Percentiles rank a stretch among this genome's conserved stretches.
These are phyloP conservation scores for Sinella curviseta DNA, from an alignment of 1,140 invertebrate genomes.

Conservation along the genomic window DNA sequence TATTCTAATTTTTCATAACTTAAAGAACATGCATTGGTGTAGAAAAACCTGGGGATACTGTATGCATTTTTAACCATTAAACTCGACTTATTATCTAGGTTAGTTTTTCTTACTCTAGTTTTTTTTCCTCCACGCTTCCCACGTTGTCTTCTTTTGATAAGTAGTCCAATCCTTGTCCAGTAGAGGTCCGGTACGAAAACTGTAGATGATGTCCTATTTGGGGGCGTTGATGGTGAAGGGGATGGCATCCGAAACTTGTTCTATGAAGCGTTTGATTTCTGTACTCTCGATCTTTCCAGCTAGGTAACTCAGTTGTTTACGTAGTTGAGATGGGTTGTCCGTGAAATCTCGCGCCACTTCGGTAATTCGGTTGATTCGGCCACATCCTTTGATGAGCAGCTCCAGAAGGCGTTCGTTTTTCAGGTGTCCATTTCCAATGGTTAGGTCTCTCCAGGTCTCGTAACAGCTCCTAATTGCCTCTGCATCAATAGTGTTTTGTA, in stretches of 20 bases:
- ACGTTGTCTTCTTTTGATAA: not conserved
- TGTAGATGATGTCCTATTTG: not conserved
- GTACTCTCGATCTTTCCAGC: not conserved
- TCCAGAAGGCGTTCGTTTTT: not conserved
- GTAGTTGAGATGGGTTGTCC: too few relatives aligned
- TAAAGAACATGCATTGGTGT: conserved; percentile 3
- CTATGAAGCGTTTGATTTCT: not conserved
- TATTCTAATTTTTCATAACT: not conserved
- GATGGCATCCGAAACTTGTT: not conserved
- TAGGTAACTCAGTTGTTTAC: too few relatives aligned
- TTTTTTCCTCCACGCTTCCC: not conserved
- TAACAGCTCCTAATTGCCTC: not conserved
- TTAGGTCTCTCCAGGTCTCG: not conserved
- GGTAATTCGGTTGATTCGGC: not conserved
- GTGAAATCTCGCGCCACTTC: too few relatives aligned
- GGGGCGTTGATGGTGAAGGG: not conserved
- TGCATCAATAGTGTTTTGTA: not conserved
- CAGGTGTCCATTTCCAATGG: too few relatives aligned
- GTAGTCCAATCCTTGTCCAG: not conserved
- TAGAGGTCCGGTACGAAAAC: not conserved
- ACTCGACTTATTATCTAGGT: not conserved
- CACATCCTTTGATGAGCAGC: not conserved
- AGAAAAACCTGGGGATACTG: not conserved
- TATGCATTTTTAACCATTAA: not conserved
- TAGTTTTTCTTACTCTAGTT: not conserved